Evolutionary conservation across 1,140 invertebrate species (phyloP), one percentile per base, ranked within the genome.

Genomic region (Pogonognathellus flavescens): DNA sequence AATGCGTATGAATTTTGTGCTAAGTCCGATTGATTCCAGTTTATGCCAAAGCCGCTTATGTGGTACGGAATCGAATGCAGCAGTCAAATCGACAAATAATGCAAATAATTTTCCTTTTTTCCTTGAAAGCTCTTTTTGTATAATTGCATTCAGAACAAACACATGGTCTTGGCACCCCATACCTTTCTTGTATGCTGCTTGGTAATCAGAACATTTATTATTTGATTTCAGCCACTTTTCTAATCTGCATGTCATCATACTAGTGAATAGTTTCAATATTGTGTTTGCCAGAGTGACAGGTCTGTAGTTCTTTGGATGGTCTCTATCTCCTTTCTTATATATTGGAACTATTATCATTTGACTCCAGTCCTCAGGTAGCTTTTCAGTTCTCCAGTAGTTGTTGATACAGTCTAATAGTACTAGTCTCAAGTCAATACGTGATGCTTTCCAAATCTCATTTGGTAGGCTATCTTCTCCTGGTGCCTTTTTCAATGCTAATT

Each of bases 211-310:
- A 6, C 89, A 82, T n/a, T 86, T 86, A 1, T 86, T 72, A 80
- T 87, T 62, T 49, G 62, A 53, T 66, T 87, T 87, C 16, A 87
- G 52, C 86, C 87, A 90, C 0, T 14, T 52, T 9, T 82, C 72
- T n/a, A 90, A 22, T 83, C 89, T 86, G 9, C 82, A 83, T 31
- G 83, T 72, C 31, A 90, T 80, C 5, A 90, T 84, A 4, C 55
- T 84, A 13, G 88, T 87, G 49, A 88, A 89, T 0, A 89, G 49
- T 88, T 90, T 89, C 3, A 81, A 52, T n/a, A 85, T 80, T 16
- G 84, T 87, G 81, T 89, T 89, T 2, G 89, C n/a, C 13, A 89
- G 87, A 22, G 87, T 84, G 41, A 90, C 89, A 22, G 88, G 88
- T 60, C 89, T 62, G 66, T 89, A 89, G 66, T 90, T 89, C 41